Evolutionary conservation across 1,140 invertebrate species (phyloP), one percentile per base, ranked within the genome.

Genomic region (Heliconius eleuchia): DNA sequence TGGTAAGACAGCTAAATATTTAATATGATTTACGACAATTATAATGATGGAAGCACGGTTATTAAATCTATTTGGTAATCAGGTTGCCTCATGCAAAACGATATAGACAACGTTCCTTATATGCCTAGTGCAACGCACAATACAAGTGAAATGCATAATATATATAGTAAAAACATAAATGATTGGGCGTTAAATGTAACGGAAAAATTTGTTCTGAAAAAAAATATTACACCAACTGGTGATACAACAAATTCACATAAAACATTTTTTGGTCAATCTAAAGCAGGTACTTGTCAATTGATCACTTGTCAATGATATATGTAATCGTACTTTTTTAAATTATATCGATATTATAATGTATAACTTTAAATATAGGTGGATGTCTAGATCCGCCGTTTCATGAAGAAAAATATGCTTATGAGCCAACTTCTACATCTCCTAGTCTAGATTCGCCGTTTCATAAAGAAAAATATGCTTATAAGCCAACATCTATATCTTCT

Each of bases 331-430:
- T 11, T 66, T 60, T 7, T 60, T 9, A 60, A 60, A 27, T 34
- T 34, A 77, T 66, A 9, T 39, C 19, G 19, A 71, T 78, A 13
- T 50, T 46, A 19, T 18, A 46, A 27, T 71, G 71, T 70, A 0
- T 39, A 18, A 71, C 9, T 77, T 66, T 77, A 77, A 30, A 46
- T 83, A 39, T 60, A 94, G 92, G 92, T 42, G 92, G 92, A 39
- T 94, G 91, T 71, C 83, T 94, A 70, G 92, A 94, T 86, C 92
- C 92, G 74, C 89, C 91, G 8, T 92, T 89, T 82, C 82, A 77
- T 80, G 92, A 94, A 87, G 92, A 94, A 13, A 91, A 82, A 82
- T 92, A 92, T 83, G 55, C 84, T 13, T 94, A 94, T 77, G 74
- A 82, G 77, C 81, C 74, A 30, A 34, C 57, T 27, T 27, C 60